phyloP scores from a whole-genome alignment of 2,888 invertebrate genomes.

The Drosophila prostipennis region DNA sequence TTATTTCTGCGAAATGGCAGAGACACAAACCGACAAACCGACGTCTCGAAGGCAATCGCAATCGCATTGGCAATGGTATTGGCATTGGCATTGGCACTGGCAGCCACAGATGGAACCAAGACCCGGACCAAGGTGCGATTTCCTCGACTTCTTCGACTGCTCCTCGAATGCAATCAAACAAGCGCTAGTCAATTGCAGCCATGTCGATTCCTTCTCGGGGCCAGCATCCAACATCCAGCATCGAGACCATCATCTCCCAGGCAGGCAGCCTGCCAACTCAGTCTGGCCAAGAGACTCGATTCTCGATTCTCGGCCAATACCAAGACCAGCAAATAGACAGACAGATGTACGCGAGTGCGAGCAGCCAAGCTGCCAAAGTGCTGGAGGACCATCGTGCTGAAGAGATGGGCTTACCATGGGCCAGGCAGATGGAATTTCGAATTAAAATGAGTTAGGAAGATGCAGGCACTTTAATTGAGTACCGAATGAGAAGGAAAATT shows the following conservation, averaged over 20 bases:
- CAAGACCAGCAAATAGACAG: conserved; percentile 63
- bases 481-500: background rate
- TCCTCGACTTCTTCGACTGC: conserved; percentile 42
- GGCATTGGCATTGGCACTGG: conserved; percentile 25
- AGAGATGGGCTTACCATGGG: conserved; percentile 42
- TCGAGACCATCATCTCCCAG: conserved; percentile 31
- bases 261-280: conserved; percentile 37
- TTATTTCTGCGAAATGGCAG: conserved; percentile 78
- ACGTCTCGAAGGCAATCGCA: conserved; percentile 42
- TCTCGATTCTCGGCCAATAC: conserved; percentile 22
- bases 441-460: background rate
- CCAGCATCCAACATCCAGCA: conserved; percentile 19
- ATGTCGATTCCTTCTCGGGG: conserved; percentile 45
- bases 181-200: conserved; percentile 72
- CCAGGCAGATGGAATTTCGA: too few species aligned
- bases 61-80: conserved; percentile 35
- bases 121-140: conserved; percentile 68
- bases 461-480: background rate
- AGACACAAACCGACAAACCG: conserved; percentile 40
- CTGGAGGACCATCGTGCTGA: conserved; percentile 15
- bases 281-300: conserved; percentile 32
- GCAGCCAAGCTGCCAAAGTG: conserved; percentile 47
- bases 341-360: conserved; percentile 65
- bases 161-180: conserved; percentile 77
- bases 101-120: conserved; percentile 58